Base-by-base conservation (phyloP, 2,797 vertebrate genomes). In the Protosalanx chinensis region DNA sequence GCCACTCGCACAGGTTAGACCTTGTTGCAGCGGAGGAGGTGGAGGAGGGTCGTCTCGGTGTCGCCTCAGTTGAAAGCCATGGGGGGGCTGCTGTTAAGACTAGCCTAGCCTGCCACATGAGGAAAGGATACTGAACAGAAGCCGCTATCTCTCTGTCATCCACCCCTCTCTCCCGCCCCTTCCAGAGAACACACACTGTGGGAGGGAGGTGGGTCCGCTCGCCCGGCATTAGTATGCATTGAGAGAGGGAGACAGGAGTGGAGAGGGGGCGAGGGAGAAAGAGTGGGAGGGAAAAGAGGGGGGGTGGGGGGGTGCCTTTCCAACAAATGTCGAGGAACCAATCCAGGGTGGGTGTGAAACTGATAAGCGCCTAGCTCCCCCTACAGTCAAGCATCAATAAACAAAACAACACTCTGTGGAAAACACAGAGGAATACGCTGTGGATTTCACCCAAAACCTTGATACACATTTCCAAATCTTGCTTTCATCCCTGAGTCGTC, bases 181-280 rank as follows among this genome's bases (percentile, higher is more conserved):
- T 85, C 84, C 86, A 82, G 88, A 71, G 64, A 87, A 86, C 70
- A 79, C 70, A 79, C 85, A 79, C 82, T 84, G 86, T 88, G 85
- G 88, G 87, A 76, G 86, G 89, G 88, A 88, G 90, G 89, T 85
- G 88, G 86, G 86, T 85, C 85, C 81, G 13, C 41, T 77, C 88
- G 88, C 79, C 35, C 86, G 86, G 87, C 87, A 93, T 93, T 92
- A 92, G 91, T 90, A 92, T 93, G 90, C 90, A 90, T 89, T 88
- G 90, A 79, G 88, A 90, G 89, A 86, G 86, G 78, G 84, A 71
- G 79, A 66, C 75, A 35, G 76, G 86, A 79, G 63, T 7, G 66
- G 33, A 53, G 68, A 56, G 20, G 71, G 33, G 72, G 72, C 89
- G 88, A 85, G 85, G 79, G 84, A 70, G 79, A 63, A 74, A 37